phyloP scores from a whole-genome alignment of 2,888 invertebrate genomes.

The Bhutanitis thaidina region DNA sequence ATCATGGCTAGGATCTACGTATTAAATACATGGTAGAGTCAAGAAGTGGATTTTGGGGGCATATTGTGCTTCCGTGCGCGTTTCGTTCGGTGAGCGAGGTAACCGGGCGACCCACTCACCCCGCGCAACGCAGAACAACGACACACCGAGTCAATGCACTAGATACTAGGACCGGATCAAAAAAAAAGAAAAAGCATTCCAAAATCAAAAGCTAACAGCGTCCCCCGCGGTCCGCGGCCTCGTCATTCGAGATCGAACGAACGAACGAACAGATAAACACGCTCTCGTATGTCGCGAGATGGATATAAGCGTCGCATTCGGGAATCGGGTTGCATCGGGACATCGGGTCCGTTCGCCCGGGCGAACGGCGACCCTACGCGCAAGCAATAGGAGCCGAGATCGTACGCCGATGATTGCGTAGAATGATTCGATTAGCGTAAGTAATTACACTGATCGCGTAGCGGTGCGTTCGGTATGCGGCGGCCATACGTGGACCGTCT shows the following conservation, averaged over 20 bases:
- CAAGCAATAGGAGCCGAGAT: slow-evolving; percentile 1
- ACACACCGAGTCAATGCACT: no score
- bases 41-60: no score
- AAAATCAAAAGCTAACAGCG: not conserved
- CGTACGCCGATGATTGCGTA: not conserved
- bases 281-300: slow-evolving; percentile 58
- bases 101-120: no score
- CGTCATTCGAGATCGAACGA: slow-evolving; percentile 26
- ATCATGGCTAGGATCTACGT: no score
- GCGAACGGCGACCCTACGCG: not conserved
- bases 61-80: no score
- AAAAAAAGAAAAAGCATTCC: slow-evolving; percentile 1
- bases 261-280: slow-evolving; percentile 50
- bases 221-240: not conserved
- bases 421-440: slow-evolving; percentile 19
- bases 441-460: slow-evolving; percentile 13
- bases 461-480: slow-evolving; percentile 7
- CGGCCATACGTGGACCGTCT: no score
- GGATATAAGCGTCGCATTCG: slow-evolving; percentile 48
- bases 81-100: no score
- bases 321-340: slow-evolving; percentile 29
- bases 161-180: no score
- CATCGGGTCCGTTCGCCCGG: slow-evolving; percentile 28
- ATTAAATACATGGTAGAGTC: no score
- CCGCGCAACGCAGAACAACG: no score